Base-by-base conservation (phyloP, 2,888 invertebrate genomes). In the Cataglyphis altisquamis region DNA sequence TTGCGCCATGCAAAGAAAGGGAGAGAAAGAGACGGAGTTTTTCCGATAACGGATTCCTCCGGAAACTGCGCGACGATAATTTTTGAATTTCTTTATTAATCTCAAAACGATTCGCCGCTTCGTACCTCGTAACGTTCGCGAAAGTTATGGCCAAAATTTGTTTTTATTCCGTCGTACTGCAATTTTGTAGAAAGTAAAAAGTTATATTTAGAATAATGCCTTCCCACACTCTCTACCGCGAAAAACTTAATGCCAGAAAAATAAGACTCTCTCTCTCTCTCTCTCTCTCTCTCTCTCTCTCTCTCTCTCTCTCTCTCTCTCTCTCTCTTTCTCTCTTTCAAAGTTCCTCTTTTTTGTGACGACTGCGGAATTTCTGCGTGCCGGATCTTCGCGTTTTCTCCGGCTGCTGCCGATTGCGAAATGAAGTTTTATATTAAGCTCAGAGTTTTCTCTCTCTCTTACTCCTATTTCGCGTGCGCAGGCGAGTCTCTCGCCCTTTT, bases 341-440 rank as follows among this genome's bases (percentile, higher is more conserved):
- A 73, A 55, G 74, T 74, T 74, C 70, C 78, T 77, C 64, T 84
- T 80, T 87, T 81, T 84, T 73, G 78, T 66, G 85, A 84, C 89
- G 88, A 89, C 84, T 85, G 88, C 55, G 88, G 91, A 90, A 91
- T 91, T 92, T 92, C 92, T 91, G 90, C 91, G 91, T 91, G 87
- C 87, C 90, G 89, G 89, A 90, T 90, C 90, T 91, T 91, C 90
- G 89, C 88, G 88, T 91, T 90, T 83, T 82, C 86, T 88, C 88
- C 84, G 86, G 81, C 90, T 88, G 90, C 89, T 89, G 91, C 93
- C 94, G 94, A 94, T 94, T 94, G 94, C 93, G 94, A 94, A 94
- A 94, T 94, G 93, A 94, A 94, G 94, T 94, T 94, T 94, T 94
- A 94, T 94, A 94, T 94, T 94, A 94, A 94, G 94, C 93, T 91